These are phyloP conservation scores for Agrotis exclamationis DNA, from an alignment of 2,888 invertebrate genomes.

Conservation along the genomic window DNA sequence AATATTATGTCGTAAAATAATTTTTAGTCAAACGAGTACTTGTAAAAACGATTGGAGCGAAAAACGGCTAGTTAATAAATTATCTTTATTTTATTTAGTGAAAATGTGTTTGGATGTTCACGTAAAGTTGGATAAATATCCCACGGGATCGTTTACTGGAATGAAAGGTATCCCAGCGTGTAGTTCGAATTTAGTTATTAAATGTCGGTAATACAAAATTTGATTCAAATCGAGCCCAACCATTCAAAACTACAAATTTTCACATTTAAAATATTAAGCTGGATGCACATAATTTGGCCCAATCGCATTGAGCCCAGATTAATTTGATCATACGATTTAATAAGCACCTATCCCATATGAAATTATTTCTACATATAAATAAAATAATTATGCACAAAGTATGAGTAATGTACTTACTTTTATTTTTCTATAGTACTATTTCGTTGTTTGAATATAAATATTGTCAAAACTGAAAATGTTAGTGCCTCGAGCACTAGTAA, in stretches of 20 bases:
- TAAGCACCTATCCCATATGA: not conserved
- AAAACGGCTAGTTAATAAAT: not conserved
- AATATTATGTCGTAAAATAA: not conserved
- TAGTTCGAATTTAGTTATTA: too few species aligned
- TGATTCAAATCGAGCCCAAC: too few species aligned
- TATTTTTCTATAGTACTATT: conserved; percentile 10
- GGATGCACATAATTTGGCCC: not conserved
- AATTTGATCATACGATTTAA: not conserved
- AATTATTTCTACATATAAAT: not conserved
- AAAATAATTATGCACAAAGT: conserved; percentile 2
- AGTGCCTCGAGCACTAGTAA: not conserved
- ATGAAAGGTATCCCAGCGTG: too few species aligned
- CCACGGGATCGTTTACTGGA: too few species aligned
- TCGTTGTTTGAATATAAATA: conserved; percentile 22
- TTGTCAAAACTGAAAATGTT: not conserved
- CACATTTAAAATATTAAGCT: not conserved
- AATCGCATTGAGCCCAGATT: conserved; percentile 32
- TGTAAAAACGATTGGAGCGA: conserved; percentile 6
- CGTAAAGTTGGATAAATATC: too few species aligned
- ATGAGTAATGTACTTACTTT: not conserved
- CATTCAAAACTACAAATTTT: too few species aligned
- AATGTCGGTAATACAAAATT: too few species aligned
- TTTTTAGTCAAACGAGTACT: not conserved
- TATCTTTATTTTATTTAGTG: too few species aligned
- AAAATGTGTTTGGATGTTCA: too few species aligned